Percentiles rank a stretch among this genome's conserved stretches.
phyloP scores from a whole-genome alignment of 2,888 invertebrate genomes.

The Drosophila nr. medialis region DNA sequence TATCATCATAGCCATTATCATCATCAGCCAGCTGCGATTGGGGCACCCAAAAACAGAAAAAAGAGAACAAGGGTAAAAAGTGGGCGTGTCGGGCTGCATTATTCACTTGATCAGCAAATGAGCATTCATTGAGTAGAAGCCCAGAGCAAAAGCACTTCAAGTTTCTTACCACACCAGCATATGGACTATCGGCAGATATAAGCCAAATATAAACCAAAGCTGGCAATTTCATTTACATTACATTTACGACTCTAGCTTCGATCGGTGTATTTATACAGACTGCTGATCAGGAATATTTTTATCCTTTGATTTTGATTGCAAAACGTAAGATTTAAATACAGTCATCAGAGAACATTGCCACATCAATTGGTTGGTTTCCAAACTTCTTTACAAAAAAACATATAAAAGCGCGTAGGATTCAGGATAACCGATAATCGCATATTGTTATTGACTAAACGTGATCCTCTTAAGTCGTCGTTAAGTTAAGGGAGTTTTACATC shows the following conservation, averaged over 20 bases:
- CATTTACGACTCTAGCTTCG: neutral
- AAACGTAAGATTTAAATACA: neutral
- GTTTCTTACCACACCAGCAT: neutral
- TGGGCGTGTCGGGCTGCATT: conserved; percentile 59
- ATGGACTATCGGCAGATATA: neutral
- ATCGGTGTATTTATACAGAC: neutral
- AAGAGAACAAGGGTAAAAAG: conserved; percentile 6
- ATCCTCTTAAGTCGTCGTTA: neutral
- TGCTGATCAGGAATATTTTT: neutral
- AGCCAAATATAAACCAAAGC: neutral
- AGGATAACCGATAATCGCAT: neutral
- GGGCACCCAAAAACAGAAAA: conserved; percentile 13
- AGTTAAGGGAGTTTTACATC: too few relatives aligned
- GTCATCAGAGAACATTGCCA: neutral
- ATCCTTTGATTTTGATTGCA: neutral
- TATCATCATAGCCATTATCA: conserved; percentile 12
- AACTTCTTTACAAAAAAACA: neutral
- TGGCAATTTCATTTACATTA: neutral
- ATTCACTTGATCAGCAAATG: conserved; percentile 46
- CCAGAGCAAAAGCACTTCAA: neutral
- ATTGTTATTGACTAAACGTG: neutral
- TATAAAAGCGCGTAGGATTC: neutral
- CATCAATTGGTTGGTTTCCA: neutral
- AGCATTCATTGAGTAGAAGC: conserved; percentile 24
- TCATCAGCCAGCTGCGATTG: conserved; percentile 53